Evolutionary conservation across 2,888 invertebrate species (phyloP), one percentile per base, ranked within the genome.

Genomic region (Spilarctia lutea): DNA sequence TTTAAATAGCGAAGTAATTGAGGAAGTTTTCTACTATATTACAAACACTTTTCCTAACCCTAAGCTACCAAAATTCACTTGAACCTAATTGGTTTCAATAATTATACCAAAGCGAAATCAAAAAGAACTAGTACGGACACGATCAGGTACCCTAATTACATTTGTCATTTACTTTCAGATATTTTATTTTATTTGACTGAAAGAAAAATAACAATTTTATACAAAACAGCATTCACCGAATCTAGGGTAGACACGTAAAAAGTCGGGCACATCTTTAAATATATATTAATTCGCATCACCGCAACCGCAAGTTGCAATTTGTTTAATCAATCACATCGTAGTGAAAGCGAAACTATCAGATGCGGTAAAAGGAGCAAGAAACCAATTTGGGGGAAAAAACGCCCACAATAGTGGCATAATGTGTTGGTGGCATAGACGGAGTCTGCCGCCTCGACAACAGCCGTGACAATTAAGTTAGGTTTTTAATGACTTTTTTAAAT

Each of bases 381-480:
- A 80, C 77, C 81, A 85, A 90, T 87, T 87, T 83, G 78, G 83
- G 77, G 63, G 78, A 83, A 85, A 86, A 85, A 78, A 84, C 45
- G 39, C 33, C 71, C 75, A 78, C 79, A 89, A 89, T 87, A 72
- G 84, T 76, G 80, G 67, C 77, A 85, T 85, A 83, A 83, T 83
- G 80, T 82, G 68, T 84, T 76, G 86, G 79, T 85, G 76, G 82
- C 77, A 81, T 72, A 72, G 77, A 70, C 77, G 81, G 72, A 71
- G 78, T 71, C 78, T 60, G 77, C 77, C 85, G 83, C 81, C 85
- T 80, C 73, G 80, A 82, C 80, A 91, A 91, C 90, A 91, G 79
- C 87, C 94, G 91, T 92, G 89, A 92, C 93, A 94, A 94, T 95
- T 91, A 90, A 94, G 91, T 94, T 94, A 93, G 77, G 90, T 94